A percentile compares a stretch with the other conserved stretches of the same genome.
Conservation (phyloP, 2,888 invertebrate genomes). For the Mantis religiosa region DNA sequence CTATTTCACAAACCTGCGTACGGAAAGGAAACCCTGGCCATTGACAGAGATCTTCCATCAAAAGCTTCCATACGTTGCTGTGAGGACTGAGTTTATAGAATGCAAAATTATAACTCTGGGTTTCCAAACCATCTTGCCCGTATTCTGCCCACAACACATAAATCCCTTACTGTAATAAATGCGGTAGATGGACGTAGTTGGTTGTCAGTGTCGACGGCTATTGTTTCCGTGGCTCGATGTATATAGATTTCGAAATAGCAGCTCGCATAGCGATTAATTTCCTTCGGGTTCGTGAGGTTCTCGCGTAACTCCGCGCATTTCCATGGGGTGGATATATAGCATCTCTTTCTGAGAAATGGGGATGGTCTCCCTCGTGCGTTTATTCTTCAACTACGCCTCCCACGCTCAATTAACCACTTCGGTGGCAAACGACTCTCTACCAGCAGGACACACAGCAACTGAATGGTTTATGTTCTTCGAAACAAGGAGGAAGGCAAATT, state of each 20-base stretch:
- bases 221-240: neutral
- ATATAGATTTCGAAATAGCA: neutral
- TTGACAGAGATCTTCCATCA: neutral
- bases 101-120: neutral
- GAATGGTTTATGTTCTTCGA: neutral
- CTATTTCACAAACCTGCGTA: no score
- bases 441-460: neutral
- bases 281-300: neutral
- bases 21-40: no score
- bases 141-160: neutral
- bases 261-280: neutral
- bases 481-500: neutral
- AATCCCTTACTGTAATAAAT: neutral
- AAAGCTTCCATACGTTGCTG: neutral
- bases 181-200: neutral
- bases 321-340: neutral
- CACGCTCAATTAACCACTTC: neutral
- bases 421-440: neutral
- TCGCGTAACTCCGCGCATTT: neutral
- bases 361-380: neutral
- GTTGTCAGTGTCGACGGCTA: neutral
- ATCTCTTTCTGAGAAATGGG: neutral
- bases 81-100: neutral
- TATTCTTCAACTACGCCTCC: neutral
- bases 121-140: neutral